Evolutionary conservation across 2,888 invertebrate genomes (phyloP).

Genomic region (Xestia c-nigrum): DNA sequence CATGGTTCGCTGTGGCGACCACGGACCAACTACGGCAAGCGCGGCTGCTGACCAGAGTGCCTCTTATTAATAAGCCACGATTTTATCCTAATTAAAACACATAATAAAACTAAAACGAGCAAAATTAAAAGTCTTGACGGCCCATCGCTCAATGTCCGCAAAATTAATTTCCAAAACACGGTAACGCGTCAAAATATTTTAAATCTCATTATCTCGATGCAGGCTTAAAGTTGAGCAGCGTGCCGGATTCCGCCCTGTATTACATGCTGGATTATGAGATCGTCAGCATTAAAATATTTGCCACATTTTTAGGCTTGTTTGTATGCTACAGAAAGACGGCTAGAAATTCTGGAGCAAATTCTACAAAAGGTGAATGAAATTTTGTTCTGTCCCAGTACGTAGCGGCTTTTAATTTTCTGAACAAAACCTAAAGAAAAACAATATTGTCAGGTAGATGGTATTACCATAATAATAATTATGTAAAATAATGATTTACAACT

Average conservation of each 20-base stretch:
- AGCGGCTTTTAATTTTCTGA: background rate
- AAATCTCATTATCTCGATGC: constrained; percentile 62
- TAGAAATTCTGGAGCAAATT: background rate
- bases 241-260: constrained; percentile 44
- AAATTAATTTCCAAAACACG: constrained; percentile 30
- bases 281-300: constrained; percentile 25
- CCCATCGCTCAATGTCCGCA: background rate
- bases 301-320: constrained; percentile 22
- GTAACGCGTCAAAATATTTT: constrained; percentile 51
- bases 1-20: too few relatives aligned
- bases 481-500: background rate
- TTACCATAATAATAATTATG: background rate
- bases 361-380: background rate
- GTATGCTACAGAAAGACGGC: background rate
- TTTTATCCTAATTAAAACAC: background rate
- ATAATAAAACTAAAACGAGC: background rate
- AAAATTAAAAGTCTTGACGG: background rate
- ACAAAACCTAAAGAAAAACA: background rate
- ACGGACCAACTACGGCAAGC: too few relatives aligned
- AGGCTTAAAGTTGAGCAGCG: constrained; percentile 63
- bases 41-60: too few relatives aligned
- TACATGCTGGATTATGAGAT: constrained; percentile 51
- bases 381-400: background rate
- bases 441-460: background rate
- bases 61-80: background rate